Conservation (phyloP, 2,888 invertebrate species). For the Oxystoma pomonae region DNA sequence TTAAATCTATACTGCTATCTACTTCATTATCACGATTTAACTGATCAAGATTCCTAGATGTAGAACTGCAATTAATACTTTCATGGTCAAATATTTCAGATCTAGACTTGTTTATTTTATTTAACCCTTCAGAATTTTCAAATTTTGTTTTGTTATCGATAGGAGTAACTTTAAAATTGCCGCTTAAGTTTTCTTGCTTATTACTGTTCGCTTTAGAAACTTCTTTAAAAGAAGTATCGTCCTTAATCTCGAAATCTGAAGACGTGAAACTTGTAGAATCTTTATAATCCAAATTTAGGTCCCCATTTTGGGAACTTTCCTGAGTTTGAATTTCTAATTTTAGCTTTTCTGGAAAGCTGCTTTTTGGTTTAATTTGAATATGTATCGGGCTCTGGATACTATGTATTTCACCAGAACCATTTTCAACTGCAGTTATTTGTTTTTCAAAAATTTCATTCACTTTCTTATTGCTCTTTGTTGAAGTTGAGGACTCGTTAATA, state of each 20-base stretch:
- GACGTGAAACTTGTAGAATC: too few species aligned
- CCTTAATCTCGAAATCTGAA: neutral
- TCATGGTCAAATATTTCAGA: neutral
- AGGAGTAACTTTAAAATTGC: neutral
- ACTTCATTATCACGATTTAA: neutral
- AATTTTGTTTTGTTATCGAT: too few species aligned
- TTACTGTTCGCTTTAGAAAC: neutral
- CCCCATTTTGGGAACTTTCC: neutral
- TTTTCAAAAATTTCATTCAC: neutral
- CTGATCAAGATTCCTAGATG: neutral
- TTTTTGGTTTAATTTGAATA: neutral
- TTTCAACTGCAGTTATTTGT: neutral
- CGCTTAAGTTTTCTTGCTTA: neutral
- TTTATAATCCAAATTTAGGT: neutral
- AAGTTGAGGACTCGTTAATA: neutral
- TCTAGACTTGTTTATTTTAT: neutral
- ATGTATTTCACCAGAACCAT: neutral
- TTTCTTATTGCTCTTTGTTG: neutral
- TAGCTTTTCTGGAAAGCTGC: neutral
- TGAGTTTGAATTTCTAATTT: too few species aligned
- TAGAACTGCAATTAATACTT: neutral
- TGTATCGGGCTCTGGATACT: neutral
- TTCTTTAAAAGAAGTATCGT: neutral
- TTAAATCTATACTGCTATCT: neutral
- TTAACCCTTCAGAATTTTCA: neutral